Percentiles rank a stretch among this genome's conserved stretches.
Conservation (phyloP, 2,113 vertebrate genomes). For the Narcine bancroftii region DNA sequence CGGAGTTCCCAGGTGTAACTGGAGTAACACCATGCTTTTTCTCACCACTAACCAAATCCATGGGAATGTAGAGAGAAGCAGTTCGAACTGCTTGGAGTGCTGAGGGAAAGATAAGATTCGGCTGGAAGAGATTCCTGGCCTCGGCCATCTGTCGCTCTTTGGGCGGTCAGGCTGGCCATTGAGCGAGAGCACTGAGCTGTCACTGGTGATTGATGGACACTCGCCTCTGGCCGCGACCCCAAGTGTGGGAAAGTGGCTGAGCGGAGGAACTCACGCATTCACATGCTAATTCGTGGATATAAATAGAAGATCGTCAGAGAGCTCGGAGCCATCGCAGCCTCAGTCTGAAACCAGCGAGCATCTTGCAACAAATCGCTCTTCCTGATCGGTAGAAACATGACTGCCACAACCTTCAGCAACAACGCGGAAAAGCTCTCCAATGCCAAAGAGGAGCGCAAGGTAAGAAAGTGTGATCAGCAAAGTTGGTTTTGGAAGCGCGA, state of each 20-base stretch:
- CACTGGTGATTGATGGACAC: slow-evolving; percentile 74
- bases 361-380: background rate
- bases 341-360: slow-evolving; percentile 6
- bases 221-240: slow-evolving; percentile 59
- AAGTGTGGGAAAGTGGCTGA: slow-evolving; percentile 75
- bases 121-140: slow-evolving; percentile 57
- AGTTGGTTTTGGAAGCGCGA: background rate
- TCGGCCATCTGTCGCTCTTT: slow-evolving; percentile 75
- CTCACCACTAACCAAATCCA: slow-evolving; percentile 39
- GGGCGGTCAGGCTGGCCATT: slow-evolving; percentile 54
- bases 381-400: slow-evolving; percentile 54
- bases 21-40: slow-evolving; percentile 56
- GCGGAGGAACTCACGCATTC: slow-evolving; percentile 65
- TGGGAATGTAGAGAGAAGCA: slow-evolving; percentile 52
- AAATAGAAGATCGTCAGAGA: slow-evolving; percentile 55
- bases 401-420: slow-evolving; percentile 54
- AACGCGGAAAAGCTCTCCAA: slow-evolving; percentile 55
- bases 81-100: slow-evolving; percentile 44
- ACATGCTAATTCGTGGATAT: slow-evolving; percentile 76
- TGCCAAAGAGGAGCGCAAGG: slow-evolving; percentile 79
- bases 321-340: slow-evolving; percentile 2
- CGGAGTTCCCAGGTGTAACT: slow-evolving; percentile 55
- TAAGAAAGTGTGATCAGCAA: slow-evolving; percentile 44
- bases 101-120: slow-evolving; percentile 48
- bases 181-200: slow-evolving; percentile 79